Conservation (phyloP, 2,113 vertebrate species). For the Tragelaphus strepsiceros region DNA sequence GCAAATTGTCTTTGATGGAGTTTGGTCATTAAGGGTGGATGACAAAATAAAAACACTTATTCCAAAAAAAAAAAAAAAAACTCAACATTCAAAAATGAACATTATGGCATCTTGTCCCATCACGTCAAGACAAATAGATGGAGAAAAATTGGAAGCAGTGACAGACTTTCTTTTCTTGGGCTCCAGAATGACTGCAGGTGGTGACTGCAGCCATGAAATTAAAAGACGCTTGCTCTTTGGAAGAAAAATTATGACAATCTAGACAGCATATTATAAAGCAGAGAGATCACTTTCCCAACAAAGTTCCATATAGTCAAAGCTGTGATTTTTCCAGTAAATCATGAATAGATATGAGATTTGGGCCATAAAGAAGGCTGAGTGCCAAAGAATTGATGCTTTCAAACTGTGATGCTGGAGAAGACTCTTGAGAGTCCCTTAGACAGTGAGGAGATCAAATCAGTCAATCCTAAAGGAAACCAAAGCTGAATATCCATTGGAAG, state of each 20-base stretch:
- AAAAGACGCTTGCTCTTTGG: background rate
- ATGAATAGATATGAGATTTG: background rate
- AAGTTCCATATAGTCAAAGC: background rate
- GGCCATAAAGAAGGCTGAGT: background rate
- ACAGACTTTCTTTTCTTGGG: background rate
- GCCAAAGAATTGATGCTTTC: background rate
- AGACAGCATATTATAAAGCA: background rate
- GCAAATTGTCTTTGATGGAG: background rate
- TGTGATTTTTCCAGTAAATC: background rate
- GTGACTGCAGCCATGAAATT: background rate
- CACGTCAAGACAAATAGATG: background rate
- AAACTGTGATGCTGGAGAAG: background rate
- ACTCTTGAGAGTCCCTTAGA: background rate
- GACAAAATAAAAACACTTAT: background rate
- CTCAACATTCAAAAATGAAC: background rate
- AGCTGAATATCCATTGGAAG: background rate
- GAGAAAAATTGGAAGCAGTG: background rate
- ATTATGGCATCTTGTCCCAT: background rate
- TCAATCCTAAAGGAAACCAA: background rate
- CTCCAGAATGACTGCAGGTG: background rate
- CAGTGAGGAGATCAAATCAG: background rate
- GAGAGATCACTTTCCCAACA: background rate
- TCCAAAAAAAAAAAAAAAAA: too few relatives aligned
- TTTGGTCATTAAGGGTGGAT: background rate
- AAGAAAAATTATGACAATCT: background rate